A percentile compares a stretch with the other conserved stretches of the same genome.
phyloP scores from a whole-genome alignment of 1,140 invertebrate species.

The Drosophila mauritiana region DNA sequence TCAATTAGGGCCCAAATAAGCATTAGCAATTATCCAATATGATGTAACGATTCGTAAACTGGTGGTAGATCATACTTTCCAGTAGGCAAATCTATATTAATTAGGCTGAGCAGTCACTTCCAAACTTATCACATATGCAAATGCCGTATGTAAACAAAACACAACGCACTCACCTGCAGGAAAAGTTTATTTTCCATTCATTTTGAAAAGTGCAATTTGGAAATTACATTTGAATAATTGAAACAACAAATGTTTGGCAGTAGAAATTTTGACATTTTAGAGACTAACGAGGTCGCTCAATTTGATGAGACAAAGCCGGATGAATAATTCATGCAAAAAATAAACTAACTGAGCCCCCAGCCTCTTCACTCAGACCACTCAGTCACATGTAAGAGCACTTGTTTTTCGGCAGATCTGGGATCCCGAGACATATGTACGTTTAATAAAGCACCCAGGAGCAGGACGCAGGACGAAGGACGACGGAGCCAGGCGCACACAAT shows the following conservation, averaged over 20 bases:
- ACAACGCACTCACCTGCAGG: background rate
- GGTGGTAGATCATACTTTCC: background rate
- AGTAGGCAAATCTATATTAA: background rate
- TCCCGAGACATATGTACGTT: constrained; percentile 75
- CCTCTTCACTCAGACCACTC: too few relatives aligned
- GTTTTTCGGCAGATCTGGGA: constrained; percentile 33
- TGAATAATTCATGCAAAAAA: constrained; percentile 74
- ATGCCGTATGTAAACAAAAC: constrained; percentile 19
- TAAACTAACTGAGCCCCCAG: constrained; percentile 57
- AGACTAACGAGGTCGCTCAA: constrained; percentile 71
- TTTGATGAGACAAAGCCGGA: constrained; percentile 72
- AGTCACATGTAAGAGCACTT: constrained; percentile 69
- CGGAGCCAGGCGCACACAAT: constrained; percentile 21
- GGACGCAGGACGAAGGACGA: constrained; percentile 3
- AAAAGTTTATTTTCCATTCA: constrained; percentile 7
- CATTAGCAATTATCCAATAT: background rate
- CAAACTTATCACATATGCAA: constrained; percentile 1
- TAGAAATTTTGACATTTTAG: constrained; percentile 73
- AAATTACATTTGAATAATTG: constrained; percentile 80
- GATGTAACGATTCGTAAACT: background rate
- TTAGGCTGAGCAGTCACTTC: background rate
- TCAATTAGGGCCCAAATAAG: background rate
- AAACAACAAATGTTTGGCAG: constrained; percentile 74
- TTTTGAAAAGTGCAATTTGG: constrained; percentile 63
- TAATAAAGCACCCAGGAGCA: constrained; percentile 70